A percentile compares a stretch with the other conserved stretches of the same genome.
These are phyloP conservation scores for Caenorhabditis sp. DNA, from an alignment of 2,888 invertebrate species.

Conservation along the genomic window DNA sequence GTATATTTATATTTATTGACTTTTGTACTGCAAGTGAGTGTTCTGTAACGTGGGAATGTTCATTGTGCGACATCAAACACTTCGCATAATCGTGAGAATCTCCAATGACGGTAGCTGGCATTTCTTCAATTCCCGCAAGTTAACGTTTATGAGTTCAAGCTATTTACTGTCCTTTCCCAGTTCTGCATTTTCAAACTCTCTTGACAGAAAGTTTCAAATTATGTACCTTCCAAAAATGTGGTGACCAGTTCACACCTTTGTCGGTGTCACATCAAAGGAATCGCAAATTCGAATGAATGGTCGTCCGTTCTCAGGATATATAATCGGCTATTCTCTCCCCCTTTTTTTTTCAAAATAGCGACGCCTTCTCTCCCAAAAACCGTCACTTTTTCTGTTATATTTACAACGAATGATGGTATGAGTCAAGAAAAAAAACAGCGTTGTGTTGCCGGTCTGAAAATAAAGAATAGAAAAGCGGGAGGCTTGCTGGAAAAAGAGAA, in stretches of 20 bases:
- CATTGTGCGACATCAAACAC: no score
- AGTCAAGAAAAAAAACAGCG: conserved; percentile 50
- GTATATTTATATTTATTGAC: no score
- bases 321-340: background rate
- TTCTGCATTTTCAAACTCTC: background rate
- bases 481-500: conserved; percentile 42
- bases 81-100: no score
- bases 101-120: no score
- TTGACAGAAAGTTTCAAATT: background rate
- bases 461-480: conserved; percentile 6
- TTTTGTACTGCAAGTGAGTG: no score
- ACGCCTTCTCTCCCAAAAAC: conserved; percentile 6
- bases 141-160: background rate
- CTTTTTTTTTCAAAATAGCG: conserved; percentile 9
- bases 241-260: conserved; percentile 12
- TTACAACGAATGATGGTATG: conserved; percentile 51
- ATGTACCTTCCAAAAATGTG: background rate
- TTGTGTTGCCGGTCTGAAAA: conserved; percentile 35
- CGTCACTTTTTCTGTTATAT: conserved; percentile 37
- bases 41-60: no score
- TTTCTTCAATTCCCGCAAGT: no score
- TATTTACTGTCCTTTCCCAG: background rate
- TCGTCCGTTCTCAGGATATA: conserved; percentile 23
- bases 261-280: conserved; percentile 32
- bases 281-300: conserved; percentile 26